Base-by-base conservation (phyloP, 2,797 vertebrate genomes). In the Corythornis leucogaster region DNA sequence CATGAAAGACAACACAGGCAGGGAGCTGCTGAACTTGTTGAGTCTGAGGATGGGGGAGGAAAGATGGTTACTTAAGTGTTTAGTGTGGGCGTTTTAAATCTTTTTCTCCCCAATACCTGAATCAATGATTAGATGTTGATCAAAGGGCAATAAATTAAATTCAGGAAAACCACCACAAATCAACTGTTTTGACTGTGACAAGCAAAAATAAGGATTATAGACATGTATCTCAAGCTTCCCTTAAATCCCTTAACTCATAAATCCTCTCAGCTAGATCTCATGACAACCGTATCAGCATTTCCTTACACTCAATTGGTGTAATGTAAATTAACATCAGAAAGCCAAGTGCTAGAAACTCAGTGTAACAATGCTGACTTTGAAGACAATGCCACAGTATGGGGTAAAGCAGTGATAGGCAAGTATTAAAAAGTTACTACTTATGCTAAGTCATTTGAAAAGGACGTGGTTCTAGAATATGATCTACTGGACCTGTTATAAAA, bases 401-500 rank as follows among this genome's bases (percentile, higher is more conserved):
- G 35, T 69, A 92, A 80, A 92, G 68, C 16, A 85, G 75, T 33
- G 89, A 81, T 3, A 94, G 42, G 69, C 51, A 92, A 87, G 43
- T 85, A 78, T 53, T 80, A 50, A 80, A 64, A 93, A 80, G 68
- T 90, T 91, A 87, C 71, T 90, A 89, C 93, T 91, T 81, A 83
- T 79, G 80, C 81, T 82, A 90, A 90, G 82, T 93, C 81, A 90
- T 91, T 94, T 73, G 82, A 92, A 91, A 93, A 90, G 76, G 45
- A 85, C 33, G 33, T 38, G 71, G 88, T 92, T 95, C 91, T 93
- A 67, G 46, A 91, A 81, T 86, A 67, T 81, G 59, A 96, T 70
- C 80, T 92, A 92, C 73, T 59, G 38, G 63, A 96, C 78, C 75
- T 93, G 38, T 79, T 83, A 92, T 69, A 89, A 96, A 96, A 95